phyloP scores from a whole-genome alignment of 2,888 invertebrate genomes.

The Dynastes grantii region DNA sequence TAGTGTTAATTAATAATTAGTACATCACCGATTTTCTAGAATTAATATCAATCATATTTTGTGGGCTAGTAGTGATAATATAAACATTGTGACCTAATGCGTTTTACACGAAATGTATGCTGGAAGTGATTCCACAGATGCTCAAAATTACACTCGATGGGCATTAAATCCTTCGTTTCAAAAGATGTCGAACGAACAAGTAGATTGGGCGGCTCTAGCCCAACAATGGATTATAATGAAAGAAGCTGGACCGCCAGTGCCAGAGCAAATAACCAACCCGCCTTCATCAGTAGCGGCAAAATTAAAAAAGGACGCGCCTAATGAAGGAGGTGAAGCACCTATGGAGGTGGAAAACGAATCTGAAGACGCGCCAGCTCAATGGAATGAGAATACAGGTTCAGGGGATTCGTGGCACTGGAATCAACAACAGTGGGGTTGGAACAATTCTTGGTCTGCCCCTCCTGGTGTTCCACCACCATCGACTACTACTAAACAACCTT shows the following conservation, averaged over 20 bases:
- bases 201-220: conserved; percentile 97
- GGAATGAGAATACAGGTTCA: conserved; percentile 53
- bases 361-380: conserved; percentile 71
- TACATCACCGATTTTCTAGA: background rate
- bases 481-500: conserved; percentile 62
- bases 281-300: conserved; percentile 72
- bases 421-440: conserved; percentile 66
- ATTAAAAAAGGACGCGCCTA: conserved; percentile 66
- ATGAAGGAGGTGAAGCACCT: conserved; percentile 88
- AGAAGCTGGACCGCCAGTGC: conserved; percentile 75
- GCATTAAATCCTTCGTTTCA: conserved; percentile 88
- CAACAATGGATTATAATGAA: conserved; percentile 99
- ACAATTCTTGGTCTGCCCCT: conserved; percentile 67
- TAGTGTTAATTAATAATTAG: conserved; percentile 8
- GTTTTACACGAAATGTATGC: conserved; percentile 71
- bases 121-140: conserved; percentile 73
- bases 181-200: conserved; percentile 87
- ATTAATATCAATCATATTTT: background rate
- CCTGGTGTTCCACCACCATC: conserved; percentile 67
- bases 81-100: conserved; percentile 8
- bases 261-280: conserved; percentile 74
- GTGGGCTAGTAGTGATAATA: background rate
- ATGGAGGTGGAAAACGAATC: conserved; percentile 90
- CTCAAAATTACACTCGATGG: conserved; percentile 83
- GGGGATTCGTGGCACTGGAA: conserved; percentile 65